Percentiles rank a stretch among this genome's conserved stretches.
Conservation (phyloP, 2,113 vertebrate species). For the Corythoichthys haematopterus region DNA sequence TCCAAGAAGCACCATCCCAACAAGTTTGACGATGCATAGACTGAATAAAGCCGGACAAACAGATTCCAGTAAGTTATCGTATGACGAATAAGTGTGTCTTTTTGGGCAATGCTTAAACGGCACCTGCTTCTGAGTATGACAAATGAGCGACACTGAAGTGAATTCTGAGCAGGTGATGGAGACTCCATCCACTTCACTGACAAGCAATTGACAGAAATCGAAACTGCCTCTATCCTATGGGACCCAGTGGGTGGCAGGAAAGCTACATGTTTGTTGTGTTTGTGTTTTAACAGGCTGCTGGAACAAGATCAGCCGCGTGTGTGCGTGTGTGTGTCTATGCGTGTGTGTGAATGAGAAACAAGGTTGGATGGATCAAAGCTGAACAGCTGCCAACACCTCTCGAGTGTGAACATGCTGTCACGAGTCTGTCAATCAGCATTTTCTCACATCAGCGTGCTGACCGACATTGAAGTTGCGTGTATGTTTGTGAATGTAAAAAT, state of each 20-base stretch:
- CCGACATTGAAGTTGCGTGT: slow-evolving; percentile 20
- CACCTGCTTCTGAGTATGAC: slow-evolving; percentile 17
- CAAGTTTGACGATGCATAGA: no score
- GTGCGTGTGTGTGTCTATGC: slow-evolving; percentile 12
- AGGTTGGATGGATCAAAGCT: slow-evolving; percentile 63
- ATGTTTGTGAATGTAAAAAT: slow-evolving; percentile 13
- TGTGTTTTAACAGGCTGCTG: slow-evolving; percentile 59
- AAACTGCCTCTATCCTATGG: slow-evolving; percentile 31
- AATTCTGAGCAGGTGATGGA: slow-evolving; percentile 19
- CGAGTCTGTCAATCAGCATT: slow-evolving; percentile 69
- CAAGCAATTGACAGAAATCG: slow-evolving; percentile 20
- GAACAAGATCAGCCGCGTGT: slow-evolving; percentile 54
- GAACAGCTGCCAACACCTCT: slow-evolving; percentile 68
- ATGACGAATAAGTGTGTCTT: background rate
- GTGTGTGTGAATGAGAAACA: slow-evolving; percentile 27
- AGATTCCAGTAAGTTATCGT: no score
- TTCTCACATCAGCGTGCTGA: slow-evolving; percentile 53
- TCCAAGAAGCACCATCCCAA: no score
- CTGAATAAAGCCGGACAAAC: no score
- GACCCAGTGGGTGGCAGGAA: slow-evolving; percentile 32
- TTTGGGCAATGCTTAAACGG: background rate
- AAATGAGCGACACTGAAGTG: slow-evolving; percentile 16
- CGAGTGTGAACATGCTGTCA: slow-evolving; percentile 64
- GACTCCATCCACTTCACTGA: slow-evolving; percentile 26
- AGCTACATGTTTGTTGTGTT: slow-evolving; percentile 54